Evolutionary conservation across 2,113 vertebrate species (phyloP).

Genomic region (Nematolebias whitei): DNA sequence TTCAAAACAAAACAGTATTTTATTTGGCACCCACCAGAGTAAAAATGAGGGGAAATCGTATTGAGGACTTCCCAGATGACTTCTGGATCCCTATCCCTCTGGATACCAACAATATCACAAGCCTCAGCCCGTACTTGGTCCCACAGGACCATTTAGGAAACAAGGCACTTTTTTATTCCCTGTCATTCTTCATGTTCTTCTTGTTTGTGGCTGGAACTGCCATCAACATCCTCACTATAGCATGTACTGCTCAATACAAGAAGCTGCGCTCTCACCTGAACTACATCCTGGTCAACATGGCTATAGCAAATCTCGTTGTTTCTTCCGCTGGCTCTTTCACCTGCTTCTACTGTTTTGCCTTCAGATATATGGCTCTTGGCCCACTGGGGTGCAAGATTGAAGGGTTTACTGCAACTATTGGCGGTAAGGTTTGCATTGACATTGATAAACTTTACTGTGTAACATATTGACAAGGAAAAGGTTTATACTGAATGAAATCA

Average conservation of each 20-base stretch:
- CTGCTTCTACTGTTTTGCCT: slow-evolving; percentile 76
- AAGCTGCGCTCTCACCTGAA: slow-evolving; percentile 84
- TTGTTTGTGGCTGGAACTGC: slow-evolving; percentile 64
- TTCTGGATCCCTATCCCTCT: slow-evolving; percentile 80
- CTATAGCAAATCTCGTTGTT: slow-evolving; percentile 79
- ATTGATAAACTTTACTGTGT: neutral
- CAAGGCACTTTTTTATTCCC: slow-evolving; percentile 59
- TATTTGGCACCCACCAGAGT: neutral
- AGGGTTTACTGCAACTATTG: slow-evolving; percentile 78
- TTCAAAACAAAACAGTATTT: neutral
- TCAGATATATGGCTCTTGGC: slow-evolving; percentile 79
- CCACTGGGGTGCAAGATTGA: slow-evolving; percentile 79
- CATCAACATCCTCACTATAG: slow-evolving; percentile 77
- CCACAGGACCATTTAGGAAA: slow-evolving; percentile 82
- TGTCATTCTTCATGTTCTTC: slow-evolving; percentile 80
- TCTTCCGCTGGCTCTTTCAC: slow-evolving; percentile 75
- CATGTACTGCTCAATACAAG: slow-evolving; percentile 78
- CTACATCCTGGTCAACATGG: slow-evolving; percentile 85
- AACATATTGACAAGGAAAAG: neutral
- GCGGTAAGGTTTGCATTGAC: slow-evolving; percentile 64
- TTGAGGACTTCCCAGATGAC: slow-evolving; percentile 72
- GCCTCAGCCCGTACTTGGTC: slow-evolving; percentile 80
- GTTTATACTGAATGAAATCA: neutral
- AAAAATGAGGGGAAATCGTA: slow-evolving; percentile 64
- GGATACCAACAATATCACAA: slow-evolving; percentile 75